Base-by-base conservation (phyloP, 2,888 invertebrate genomes). In the Pseudeuparius sepicola region DNA sequence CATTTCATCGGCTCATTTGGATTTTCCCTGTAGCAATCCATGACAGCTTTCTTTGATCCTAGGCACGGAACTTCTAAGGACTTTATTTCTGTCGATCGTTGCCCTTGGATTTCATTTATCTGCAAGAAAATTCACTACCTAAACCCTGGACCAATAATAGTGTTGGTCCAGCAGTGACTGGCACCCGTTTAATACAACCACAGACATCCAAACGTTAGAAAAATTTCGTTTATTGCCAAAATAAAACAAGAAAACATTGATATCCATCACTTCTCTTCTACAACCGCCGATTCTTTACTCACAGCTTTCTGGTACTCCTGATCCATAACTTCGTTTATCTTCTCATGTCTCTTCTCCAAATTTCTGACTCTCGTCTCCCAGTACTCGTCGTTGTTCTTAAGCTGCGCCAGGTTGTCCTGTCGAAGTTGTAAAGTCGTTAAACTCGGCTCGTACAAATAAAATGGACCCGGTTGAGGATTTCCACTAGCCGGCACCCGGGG, bases 21-120 rank as follows among this genome's bases (percentile, higher is more conserved):
- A 64, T 76, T 54, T 4, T 66, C 59, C 46, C 67, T 68, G 49
- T 75, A 77, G 50, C 78, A 78, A 41, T 70, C 65, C 36, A 73
- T 59, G 7, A 78, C 65, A 46, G 68, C 67, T 16, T 64, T 59
- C 49, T 70, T 71, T 6, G 64, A 63, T 32, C 66, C 67, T 39
- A 66, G 60, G 44, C 76, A 77, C 4, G 73, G 73, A 6, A 68
- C 65, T 36, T 54, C 40, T 25, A 37, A 44, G 10, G 42, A 38
- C 17, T 37, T 34, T 30, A 28, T 29, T 36, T 38, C 38, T 13
- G 31, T 33, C n/a, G 34, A 37, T 35, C 44, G 45, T 14, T 29
- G 42, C 14, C 43, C 46, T 41, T 49, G 44, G 17, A 51, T 43
- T 47, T 56, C 56, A 14, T 52, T 47, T 14, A 54, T 33, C 57